A percentile compares a stretch with the other conserved stretches of the same genome.
Conservation (phyloP, 1,140 invertebrate species). For the Lanistes nyassanus region DNA sequence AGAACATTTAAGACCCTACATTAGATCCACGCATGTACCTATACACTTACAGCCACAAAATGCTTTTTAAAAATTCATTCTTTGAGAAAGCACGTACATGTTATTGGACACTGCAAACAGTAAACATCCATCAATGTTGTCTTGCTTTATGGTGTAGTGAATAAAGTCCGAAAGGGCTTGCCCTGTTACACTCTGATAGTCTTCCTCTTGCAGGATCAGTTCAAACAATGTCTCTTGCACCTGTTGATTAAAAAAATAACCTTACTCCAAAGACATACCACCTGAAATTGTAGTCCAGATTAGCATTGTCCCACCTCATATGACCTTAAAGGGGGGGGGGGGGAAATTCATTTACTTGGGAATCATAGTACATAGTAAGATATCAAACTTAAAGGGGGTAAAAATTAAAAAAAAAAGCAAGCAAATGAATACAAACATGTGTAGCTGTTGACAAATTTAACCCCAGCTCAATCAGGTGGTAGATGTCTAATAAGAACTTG, state of each 20-base stretch:
- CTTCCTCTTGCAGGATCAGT: constrained; percentile 25
- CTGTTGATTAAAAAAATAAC: no score
- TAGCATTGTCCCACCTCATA: no score
- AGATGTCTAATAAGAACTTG: background rate
- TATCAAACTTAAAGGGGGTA: background rate
- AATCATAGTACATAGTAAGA: background rate
- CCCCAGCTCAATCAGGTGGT: background rate
- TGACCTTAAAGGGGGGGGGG: background rate
- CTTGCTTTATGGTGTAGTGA: constrained; percentile 23
- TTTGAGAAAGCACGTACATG: constrained; percentile 13
- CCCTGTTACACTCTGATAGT: constrained; percentile 27
- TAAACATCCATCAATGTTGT: constrained; percentile 34
- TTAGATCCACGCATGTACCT: no score
- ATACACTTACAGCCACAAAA: background rate
- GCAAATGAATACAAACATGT: background rate
- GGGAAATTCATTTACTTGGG: background rate
- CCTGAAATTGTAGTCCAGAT: background rate
- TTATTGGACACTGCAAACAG: constrained; percentile 32
- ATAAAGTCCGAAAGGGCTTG: constrained; percentile 14
- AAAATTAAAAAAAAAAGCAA: background rate
- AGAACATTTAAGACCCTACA: no score
- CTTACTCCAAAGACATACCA: no score
- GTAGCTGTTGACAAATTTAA: constrained; percentile 7
- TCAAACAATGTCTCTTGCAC: constrained; percentile 30
- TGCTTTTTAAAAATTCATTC: background rate